phyloP scores from a whole-genome alignment of 2,888 invertebrate species.

The Lottia gigantea region DNA sequence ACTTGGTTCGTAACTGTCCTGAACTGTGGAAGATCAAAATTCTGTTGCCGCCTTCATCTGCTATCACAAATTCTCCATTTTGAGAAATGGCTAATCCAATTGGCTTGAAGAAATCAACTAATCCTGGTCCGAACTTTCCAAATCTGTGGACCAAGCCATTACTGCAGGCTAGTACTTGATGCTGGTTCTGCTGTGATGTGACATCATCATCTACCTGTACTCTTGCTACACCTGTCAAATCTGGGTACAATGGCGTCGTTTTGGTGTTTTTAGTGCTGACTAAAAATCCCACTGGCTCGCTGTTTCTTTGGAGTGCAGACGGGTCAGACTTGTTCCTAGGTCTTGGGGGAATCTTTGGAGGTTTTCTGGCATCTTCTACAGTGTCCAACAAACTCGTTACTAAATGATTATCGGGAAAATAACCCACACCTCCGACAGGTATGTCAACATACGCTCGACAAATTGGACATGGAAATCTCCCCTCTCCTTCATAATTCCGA shows the following conservation, averaged over 20 bases:
- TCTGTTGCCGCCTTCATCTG: slow-evolving; percentile 53
- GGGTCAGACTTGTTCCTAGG: slow-evolving; percentile 13
- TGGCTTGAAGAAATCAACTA: slow-evolving; percentile 53
- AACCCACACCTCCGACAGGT: slow-evolving; percentile 44
- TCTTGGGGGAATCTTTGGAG: slow-evolving; percentile 25
- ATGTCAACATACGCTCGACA: slow-evolving; percentile 47
- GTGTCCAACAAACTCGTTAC: slow-evolving; percentile 55
- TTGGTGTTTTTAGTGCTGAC: not conserved
- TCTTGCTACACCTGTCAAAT: not conserved
- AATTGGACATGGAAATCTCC: slow-evolving; percentile 55
- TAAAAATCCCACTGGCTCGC: no score
- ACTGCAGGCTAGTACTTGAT: slow-evolving; percentile 32
- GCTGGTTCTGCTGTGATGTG: not conserved
- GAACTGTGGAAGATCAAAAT: slow-evolving; percentile 50
- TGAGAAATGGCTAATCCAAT: slow-evolving; percentile 50
- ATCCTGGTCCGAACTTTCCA: slow-evolving; percentile 50
- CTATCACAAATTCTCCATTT: slow-evolving; percentile 52
- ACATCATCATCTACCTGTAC: no score
- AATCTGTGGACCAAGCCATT: slow-evolving; percentile 43
- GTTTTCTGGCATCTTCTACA: slow-evolving; percentile 33
- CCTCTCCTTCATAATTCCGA: slow-evolving; percentile 35
- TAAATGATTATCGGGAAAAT: slow-evolving; percentile 55
- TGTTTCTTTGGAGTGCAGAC: no score
- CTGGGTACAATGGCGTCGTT: not conserved
- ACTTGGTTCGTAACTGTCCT: slow-evolving; percentile 43